Base-by-base conservation (phyloP, 2,888 invertebrate species). In the Trissolcus brochymenae region DNA sequence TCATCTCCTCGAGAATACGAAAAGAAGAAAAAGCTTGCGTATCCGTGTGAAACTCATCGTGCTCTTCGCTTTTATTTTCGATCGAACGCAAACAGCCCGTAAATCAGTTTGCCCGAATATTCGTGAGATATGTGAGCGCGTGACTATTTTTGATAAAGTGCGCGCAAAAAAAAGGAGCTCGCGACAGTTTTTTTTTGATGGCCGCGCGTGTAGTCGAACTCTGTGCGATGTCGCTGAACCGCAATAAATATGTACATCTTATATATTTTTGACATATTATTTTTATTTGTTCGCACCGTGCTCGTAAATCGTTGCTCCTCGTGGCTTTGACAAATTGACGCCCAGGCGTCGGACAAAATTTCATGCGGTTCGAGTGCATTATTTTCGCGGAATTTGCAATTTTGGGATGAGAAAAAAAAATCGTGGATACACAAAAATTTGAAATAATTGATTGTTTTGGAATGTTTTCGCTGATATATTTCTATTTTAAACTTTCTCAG, bases 381-480 rank as follows among this genome's bases (percentile, higher is more conserved):
- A 64, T 55, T 64, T 64, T 64, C 16, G 55, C n/a, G 54, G 25
- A 11, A 41, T 41, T 53, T 35, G 49, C 35, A 46, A 9, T 29
- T 14, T 35, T 17, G n/a, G 53, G 21, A 51, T 13, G 17, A 25
- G 21, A 53, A 53, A 25, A 53, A 53, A 53, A 25, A 25, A 53
- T 19, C 13, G 19, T 6, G 13, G 16, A 6, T 46, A 46, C 46
- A 9, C 14, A 46, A 46, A 19, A 54, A 64, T 16, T 25, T 9
- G n/a, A 41, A 40, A 51, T 70, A 70, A 70, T 59, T 53, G 51
- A 65, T 54, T 19, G 43, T 41, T 25, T 14, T 11, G 19, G 56
- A 67, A n/a, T 59, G 50, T 46, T 68, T 59, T 59, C 56, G 70
- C 64, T 56, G 76, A 54, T 60, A 70, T 61, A 43, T 59, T n/a